A percentile compares a stretch with the other conserved stretches of the same genome.
phyloP scores from a whole-genome alignment of 2,113 vertebrate genomes.

The Phycodurus eques region DNA sequence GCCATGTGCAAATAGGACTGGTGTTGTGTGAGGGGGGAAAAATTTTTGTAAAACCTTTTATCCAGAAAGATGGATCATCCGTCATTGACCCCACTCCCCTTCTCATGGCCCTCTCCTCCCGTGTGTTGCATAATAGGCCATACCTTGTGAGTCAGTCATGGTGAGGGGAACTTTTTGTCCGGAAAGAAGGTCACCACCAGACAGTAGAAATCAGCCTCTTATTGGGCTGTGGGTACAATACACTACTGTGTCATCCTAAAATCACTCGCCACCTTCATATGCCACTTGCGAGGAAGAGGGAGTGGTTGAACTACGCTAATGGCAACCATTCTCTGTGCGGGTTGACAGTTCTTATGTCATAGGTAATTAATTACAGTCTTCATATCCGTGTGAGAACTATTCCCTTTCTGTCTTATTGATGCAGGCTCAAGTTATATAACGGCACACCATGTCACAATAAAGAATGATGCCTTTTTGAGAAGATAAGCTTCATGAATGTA shows the following conservation, averaged over 20 bases:
- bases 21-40: conserved; percentile 47
- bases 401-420: conserved; percentile 46
- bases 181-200: conserved; percentile 56
- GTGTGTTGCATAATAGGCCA: conserved; percentile 56
- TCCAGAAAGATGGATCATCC: conserved; percentile 57
- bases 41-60: conserved; percentile 60
- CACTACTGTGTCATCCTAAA: conserved; percentile 44
- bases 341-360: conserved; percentile 15
- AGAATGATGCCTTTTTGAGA: conserved; percentile 58
- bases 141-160: conserved; percentile 64
- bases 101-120: conserved; percentile 38
- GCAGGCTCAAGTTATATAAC: conserved; percentile 65
- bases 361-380: conserved; percentile 21
- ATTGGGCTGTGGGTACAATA: conserved; percentile 47
- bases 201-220: conserved; percentile 57
- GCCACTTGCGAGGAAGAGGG: conserved; percentile 28
- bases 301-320: conserved; percentile 31
- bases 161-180: conserved; percentile 52
- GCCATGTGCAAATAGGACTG: conserved; percentile 45
- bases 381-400: conserved; percentile 53
- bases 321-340: conserved; percentile 25
- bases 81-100: conserved; percentile 37
- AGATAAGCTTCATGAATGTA: conserved; percentile 53
- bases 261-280: conserved; percentile 14
- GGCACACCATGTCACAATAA: conserved; percentile 60